Evolutionary conservation across 2,113 vertebrate species (phyloP).

Genomic region (Eublepharis macularius): DNA sequence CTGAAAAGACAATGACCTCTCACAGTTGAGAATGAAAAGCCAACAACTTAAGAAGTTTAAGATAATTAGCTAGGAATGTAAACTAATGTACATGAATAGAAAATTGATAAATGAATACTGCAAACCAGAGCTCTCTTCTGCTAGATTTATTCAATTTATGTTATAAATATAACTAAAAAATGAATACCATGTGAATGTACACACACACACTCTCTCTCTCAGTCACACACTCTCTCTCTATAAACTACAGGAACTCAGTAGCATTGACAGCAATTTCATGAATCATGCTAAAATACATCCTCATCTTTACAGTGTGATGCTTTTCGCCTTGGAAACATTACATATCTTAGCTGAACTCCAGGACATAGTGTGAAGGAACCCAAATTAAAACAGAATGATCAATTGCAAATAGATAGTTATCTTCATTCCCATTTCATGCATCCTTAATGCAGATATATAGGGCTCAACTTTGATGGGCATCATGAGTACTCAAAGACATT

Average conservation of each 20-base stretch:
- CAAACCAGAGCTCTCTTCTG: neutral
- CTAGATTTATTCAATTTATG: neutral
- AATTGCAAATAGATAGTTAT: neutral
- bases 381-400: neutral
- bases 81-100: constrained; percentile 37
- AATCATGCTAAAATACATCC: neutral
- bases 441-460: neutral
- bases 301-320: neutral
- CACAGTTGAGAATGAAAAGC: neutral
- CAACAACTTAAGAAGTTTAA: fast-evolving
- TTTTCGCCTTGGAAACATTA: neutral
- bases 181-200: neutral
- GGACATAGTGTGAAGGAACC: neutral
- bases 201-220: too few species aligned
- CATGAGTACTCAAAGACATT: neutral
- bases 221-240: too few species aligned
- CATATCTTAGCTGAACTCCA: neutral
- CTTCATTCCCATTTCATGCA: neutral
- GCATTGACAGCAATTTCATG: neutral
- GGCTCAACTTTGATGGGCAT: neutral
- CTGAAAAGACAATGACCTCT: constrained; percentile 10
- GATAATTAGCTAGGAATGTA: neutral
- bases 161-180: neutral
- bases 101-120: constrained; percentile 13
- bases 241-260: neutral